Percentiles rank a stretch among this genome's conserved stretches.
Conservation (phyloP, 2,113 vertebrate species). For the Brienomyrus longianalis region DNA sequence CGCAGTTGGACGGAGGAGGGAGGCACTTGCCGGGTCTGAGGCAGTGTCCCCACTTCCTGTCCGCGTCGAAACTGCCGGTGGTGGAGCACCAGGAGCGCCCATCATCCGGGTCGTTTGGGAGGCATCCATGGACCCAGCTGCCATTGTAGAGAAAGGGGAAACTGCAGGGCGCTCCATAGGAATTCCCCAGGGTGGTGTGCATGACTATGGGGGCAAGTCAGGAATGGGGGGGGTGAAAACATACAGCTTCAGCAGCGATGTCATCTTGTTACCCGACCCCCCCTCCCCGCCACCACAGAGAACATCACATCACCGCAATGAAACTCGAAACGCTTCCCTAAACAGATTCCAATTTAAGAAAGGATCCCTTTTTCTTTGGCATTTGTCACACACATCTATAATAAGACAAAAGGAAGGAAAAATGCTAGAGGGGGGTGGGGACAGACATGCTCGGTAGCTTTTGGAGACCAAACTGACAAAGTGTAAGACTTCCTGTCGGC, state of each 20-base stretch:
- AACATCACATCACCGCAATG: not conserved
- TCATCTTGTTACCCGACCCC: not conserved
- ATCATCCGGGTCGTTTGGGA: constrained; percentile 41
- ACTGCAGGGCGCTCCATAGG: constrained; percentile 74
- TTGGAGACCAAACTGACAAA: not conserved
- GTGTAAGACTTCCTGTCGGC: not conserved
- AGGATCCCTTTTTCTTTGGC: not conserved
- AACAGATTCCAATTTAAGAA: not conserved
- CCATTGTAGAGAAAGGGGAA: constrained; percentile 79
- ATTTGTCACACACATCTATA: not conserved
- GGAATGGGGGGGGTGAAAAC: not conserved
- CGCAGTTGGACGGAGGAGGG: not conserved
- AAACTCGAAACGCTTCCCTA: not conserved
- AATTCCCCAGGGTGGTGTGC: constrained; percentile 76
- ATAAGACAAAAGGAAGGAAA: not conserved
- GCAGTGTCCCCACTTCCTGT: constrained; percentile 74
- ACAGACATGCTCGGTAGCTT: not conserved
- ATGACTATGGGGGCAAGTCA: constrained; percentile 55
- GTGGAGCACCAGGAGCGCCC: constrained; percentile 75
- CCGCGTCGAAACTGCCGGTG: constrained; percentile 58
- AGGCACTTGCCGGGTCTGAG: constrained; percentile 67
- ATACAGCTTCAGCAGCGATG: not conserved
- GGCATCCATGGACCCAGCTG: constrained; percentile 78
- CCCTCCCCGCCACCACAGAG: not conserved
- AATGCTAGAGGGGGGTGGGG: not conserved